Percentiles rank a stretch among this genome's conserved stretches.
These are phyloP conservation scores for Dinocampus coccinellae DNA, from an alignment of 2,888 invertebrate genomes.

Conservation along the genomic window DNA sequence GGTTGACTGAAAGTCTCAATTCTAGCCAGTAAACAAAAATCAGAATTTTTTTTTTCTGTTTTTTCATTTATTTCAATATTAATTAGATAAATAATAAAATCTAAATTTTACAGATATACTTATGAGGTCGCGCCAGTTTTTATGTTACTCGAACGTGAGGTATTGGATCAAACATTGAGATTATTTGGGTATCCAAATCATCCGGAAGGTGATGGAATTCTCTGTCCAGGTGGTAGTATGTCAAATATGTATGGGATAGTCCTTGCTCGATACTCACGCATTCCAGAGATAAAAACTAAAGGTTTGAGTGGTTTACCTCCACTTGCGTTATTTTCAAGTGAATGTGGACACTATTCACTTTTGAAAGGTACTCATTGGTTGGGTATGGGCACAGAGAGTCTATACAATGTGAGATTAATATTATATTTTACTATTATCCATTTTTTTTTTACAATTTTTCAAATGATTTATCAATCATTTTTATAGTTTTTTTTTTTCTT, in stretches of 20 bases:
- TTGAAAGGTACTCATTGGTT: conserved; percentile 86
- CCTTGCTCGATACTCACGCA: conserved; percentile 77
- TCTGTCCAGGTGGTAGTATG: conserved; percentile 84
- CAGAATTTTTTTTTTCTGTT: no score
- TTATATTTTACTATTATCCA: neutral
- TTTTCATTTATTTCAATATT: no score
- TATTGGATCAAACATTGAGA: conserved; percentile 74
- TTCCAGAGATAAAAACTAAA: conserved; percentile 79
- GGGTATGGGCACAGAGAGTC: conserved; percentile 85
- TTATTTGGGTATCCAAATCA: conserved; percentile 74
- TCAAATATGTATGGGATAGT: conserved; percentile 85
- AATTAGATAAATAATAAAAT: neutral
- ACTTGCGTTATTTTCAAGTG: conserved; percentile 81
- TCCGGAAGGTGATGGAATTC: conserved; percentile 80
- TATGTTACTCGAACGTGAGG: conserved; percentile 79
- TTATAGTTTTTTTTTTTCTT: neutral
- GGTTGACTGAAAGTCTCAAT: conserved; percentile 85
- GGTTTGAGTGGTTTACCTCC: conserved; percentile 76
- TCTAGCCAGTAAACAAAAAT: conserved; percentile 83
- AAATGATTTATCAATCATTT: neutral
- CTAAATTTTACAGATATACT: conserved; percentile 74
- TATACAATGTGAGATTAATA: conserved; percentile 60
- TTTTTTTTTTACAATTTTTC: neutral
- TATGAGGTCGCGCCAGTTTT: conserved; percentile 87
- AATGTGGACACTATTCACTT: conserved; percentile 87